Base-by-base conservation (phyloP, 2,797 vertebrate species). In the Leuciscus waleckii region DNA sequence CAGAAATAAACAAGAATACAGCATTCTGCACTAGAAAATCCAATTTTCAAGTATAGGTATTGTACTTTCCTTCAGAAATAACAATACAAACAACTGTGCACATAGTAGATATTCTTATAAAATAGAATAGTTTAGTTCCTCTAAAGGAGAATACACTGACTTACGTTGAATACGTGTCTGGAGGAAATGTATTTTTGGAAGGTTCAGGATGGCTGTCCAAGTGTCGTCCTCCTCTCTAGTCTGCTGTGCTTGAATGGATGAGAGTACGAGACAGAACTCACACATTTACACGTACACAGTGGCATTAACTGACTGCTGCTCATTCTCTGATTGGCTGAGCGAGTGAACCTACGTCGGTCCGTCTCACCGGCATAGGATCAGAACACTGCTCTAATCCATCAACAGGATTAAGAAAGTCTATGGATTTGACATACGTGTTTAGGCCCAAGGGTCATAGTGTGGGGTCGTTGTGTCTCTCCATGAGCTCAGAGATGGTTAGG, bases 251-350 rank as follows among this genome's bases (percentile, higher is more conserved):
- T 80, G 49, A 77, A 81, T 41, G n/a, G 1, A 84, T 26, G 70
- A 63, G 46, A 13, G 43, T 74, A 19, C 51, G 51, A 77, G 71
- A 51, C 43, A 9, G 32, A 81, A 70, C 81, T 23, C 54, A 63
- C 5, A 65, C 54, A 65, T 39, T 37, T 21, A 32, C 70, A 63
- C 75, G n/a, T 70, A 79, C 56, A 49, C 79, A 43, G 56, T 23
- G 43, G 39, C 19, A 41, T 74, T 82, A 61, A 78, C 41, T 67
- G 54, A 37, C 69, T 37, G 49, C 41, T 73, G 39, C 43, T 82
- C 78, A 78, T 81, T 46, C 77, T 85, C 85, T 87, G 86, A 90
- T 90, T 89, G 88, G 89, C 46, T 78, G 49, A 43, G 43, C 37
- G 11, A 37, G 39, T 68, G 85, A 70, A 43, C 32, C 29, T 82